phyloP scores from a whole-genome alignment of 2,888 invertebrate genomes.

The Belgica antarctica region DNA sequence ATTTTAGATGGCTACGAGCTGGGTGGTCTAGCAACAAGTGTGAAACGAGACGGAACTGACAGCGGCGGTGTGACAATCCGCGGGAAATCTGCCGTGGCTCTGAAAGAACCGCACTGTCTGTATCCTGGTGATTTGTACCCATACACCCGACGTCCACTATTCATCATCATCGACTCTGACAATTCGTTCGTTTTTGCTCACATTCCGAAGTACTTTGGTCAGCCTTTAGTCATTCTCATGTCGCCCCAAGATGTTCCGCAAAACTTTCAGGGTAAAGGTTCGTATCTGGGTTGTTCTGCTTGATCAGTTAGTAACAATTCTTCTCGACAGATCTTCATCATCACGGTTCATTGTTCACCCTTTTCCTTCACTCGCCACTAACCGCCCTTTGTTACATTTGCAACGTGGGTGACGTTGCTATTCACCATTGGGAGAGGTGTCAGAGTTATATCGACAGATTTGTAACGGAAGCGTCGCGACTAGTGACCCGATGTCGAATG shows the following conservation, averaged over 20 bases:
- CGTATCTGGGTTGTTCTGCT: constrained; percentile 33
- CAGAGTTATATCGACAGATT: constrained; percentile 85
- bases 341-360: constrained; percentile 89
- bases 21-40: constrained; percentile 87
- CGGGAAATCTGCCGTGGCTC: constrained; percentile 52
- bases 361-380: constrained; percentile 92
- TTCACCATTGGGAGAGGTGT: constrained; percentile 87
- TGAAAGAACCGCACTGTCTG: constrained; percentile 73
- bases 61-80: constrained; percentile 52
- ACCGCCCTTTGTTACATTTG: constrained; percentile 90
- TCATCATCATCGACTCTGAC: constrained; percentile 92
- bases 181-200: constrained; percentile 91
- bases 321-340: constrained; percentile 79
- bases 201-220: constrained; percentile 87
- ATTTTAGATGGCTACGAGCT: constrained; percentile 80
- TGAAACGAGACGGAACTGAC: constrained; percentile 68
- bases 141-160: constrained; percentile 87
- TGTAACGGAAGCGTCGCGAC: constrained; percentile 80
- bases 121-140: constrained; percentile 93
- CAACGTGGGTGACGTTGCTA: constrained; percentile 79
- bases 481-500: constrained; percentile 77
- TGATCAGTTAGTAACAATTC: constrained; percentile 34
- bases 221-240: constrained; percentile 88
- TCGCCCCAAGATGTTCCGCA: constrained; percentile 88
- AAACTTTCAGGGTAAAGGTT: constrained; percentile 69